Evolutionary conservation across 2,888 invertebrate species (phyloP).

Genomic region (Lagria hirta): DNA sequence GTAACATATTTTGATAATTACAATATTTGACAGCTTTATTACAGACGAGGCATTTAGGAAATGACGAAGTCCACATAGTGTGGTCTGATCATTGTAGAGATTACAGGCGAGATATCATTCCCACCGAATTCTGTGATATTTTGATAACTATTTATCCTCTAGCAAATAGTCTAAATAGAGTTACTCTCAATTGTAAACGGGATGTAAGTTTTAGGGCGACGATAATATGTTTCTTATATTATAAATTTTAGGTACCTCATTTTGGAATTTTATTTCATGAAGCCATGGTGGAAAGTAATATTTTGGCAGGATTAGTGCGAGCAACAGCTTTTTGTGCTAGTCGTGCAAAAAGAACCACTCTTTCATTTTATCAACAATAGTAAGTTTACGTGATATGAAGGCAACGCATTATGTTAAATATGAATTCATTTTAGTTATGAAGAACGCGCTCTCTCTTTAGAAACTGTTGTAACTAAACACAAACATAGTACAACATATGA

Average conservation of each 20-base stretch:
- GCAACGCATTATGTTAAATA: too few relatives aligned
- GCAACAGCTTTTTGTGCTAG: slow-evolving; percentile 92
- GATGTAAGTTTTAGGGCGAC: slow-evolving; percentile 63
- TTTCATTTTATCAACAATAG: slow-evolving; percentile 90
- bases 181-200: slow-evolving; percentile 84
- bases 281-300: slow-evolving; percentile 71
- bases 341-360: slow-evolving; percentile 83
- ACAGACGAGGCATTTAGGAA: slow-evolving; percentile 91
- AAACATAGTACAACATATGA: slow-evolving; percentile 89
- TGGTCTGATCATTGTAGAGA: slow-evolving; percentile 98
- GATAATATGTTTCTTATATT: slow-evolving; percentile 1
- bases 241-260: slow-evolving; percentile 68
- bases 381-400: slow-evolving; percentile 59
- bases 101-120: slow-evolving; percentile 94
- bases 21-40: slow-evolving; percentile 34
- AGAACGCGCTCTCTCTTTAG: slow-evolving; percentile 83
- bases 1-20: slow-evolving; percentile 13
- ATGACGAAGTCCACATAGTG: slow-evolving; percentile 98
- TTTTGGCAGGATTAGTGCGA: slow-evolving; percentile 82
- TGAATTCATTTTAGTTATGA: slow-evolving; percentile 73
- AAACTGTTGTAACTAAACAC: slow-evolving; percentile 82
- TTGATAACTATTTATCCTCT: slow-evolving; percentile 95
- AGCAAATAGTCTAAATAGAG: slow-evolving; percentile 79
- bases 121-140: slow-evolving; percentile 99
- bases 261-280: slow-evolving; percentile 97